phyloP scores from a whole-genome alignment of 2,888 invertebrate genomes.

The Atherix ibis region DNA sequence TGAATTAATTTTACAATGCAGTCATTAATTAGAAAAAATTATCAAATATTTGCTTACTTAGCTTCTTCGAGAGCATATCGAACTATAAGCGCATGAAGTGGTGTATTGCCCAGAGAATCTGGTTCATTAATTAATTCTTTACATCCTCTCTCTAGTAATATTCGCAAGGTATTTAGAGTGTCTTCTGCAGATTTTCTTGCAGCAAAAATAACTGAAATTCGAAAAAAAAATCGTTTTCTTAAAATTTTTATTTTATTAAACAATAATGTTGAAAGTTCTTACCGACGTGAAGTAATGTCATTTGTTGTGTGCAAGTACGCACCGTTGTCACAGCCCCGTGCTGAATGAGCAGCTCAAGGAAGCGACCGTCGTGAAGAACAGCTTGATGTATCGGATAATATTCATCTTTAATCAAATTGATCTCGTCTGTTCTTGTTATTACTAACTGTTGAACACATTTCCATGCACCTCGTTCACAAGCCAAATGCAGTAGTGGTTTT shows the following conservation, averaged over 20 bases:
- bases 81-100: slow-evolving; percentile 47
- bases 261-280: slow-evolving; percentile 5
- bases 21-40: background rate
- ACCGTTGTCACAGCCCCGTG: slow-evolving; percentile 57
- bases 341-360: slow-evolving; percentile 45
- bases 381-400: slow-evolving; percentile 66
- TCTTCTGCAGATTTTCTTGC: slow-evolving; percentile 55
- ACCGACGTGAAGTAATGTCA: slow-evolving; percentile 51
- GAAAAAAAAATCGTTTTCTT: too few relatives aligned
- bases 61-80: slow-evolving; percentile 54
- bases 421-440: slow-evolving; percentile 47
- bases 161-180: slow-evolving; percentile 48
- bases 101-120: slow-evolving; percentile 57
- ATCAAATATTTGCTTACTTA: slow-evolving; percentile 14
- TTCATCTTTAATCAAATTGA: slow-evolving; percentile 55
- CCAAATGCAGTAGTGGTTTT: slow-evolving; percentile 48
- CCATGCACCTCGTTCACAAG: slow-evolving; percentile 57
- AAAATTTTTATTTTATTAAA: background rate
- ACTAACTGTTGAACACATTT: slow-evolving; percentile 52
- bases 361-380: slow-evolving; percentile 53
- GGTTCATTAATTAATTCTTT: slow-evolving; percentile 55
- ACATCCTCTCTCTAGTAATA: slow-evolving; percentile 55
- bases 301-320: slow-evolving; percentile 52
- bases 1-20: background rate
- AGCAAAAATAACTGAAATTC: slow-evolving; percentile 45